Evolutionary conservation across 1,140 invertebrate species (phyloP), one percentile per base, ranked within the genome.

Genomic region (Centruroides sculpturatus): DNA sequence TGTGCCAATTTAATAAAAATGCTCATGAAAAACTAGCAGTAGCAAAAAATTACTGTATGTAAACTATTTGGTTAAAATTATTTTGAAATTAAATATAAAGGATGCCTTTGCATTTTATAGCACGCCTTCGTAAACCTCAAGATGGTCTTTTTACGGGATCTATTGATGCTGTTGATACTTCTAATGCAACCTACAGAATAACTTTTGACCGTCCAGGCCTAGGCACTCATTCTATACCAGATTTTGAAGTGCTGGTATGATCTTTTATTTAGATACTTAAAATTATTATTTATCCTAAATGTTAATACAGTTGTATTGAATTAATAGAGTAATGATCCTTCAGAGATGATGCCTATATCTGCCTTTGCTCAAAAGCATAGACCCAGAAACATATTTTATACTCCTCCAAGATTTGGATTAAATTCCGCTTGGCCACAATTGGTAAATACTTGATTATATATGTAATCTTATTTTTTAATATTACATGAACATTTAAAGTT

Each of bases 161-260:
- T 50, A 92, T 99, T 64, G 94, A 98, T 76, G 96, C 93, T 48
- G 86, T 98, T n/a, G 92, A 98, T 72, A 94, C 92, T 3, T 86
- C 91, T 5, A 92, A 94, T 71, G 93, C 94, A 71, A 92, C 90
- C n/a, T 99, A 99, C 72, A 80, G 96, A 69, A 91, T 99, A 59
- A 92, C 90, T 1, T 99, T 99, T 77, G 94, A 98, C 73, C 79
- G 92, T 61, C 82, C 83, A 51, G 92, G 92, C 11, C 77, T 98
- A 41, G 94, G 94, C 5, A 96, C 93, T 10, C 91, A 95, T 73
- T 95, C 93, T 59, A 89, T 98, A 59, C 92, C 91, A 13, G 94
- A 98, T 78, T 95, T 86, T 78, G 93, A 97, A 83, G 92, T 98
- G 64, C 76, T 95, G 70, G 56, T 57, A 12, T 13, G 35, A 35